phyloP scores from a whole-genome alignment of 2,113 vertebrate species.

The Genyomyrus donnyi region DNA sequence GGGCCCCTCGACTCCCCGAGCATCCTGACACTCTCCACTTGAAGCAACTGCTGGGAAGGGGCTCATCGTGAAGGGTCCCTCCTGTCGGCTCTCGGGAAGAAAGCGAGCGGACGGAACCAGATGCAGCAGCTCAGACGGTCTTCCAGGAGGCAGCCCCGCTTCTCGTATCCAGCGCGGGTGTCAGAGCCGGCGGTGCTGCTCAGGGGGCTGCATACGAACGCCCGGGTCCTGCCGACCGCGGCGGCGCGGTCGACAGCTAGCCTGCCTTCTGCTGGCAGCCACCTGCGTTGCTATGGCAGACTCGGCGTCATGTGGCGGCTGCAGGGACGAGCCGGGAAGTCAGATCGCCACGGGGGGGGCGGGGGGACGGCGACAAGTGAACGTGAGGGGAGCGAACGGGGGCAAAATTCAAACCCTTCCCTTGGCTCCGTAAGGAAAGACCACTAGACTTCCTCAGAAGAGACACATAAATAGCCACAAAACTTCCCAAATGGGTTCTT shows the following conservation, averaged over 20 bases:
- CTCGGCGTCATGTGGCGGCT: not conserved
- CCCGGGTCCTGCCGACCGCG: not conserved
- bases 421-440: not conserved
- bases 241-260: not conserved
- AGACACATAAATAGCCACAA: not conserved
- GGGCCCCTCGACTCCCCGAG: not conserved
- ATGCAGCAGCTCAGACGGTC: not conserved
- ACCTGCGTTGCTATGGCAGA: not conserved
- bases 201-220: not conserved
- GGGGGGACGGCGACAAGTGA: not conserved
- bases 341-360: not conserved
- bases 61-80: not conserved
- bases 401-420: not conserved
- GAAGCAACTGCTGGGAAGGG: not conserved
- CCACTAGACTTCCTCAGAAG: not conserved
- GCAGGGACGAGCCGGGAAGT: not conserved
- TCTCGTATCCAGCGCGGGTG: not conserved
- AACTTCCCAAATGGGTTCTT: not conserved
- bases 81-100: not conserved
- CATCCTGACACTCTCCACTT: not conserved
- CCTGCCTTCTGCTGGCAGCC: not conserved
- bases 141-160: not conserved
- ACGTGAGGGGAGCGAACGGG: not conserved
- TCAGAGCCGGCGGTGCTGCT: not conserved
- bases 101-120: not conserved